Percentiles rank a stretch among this genome's conserved stretches.
phyloP scores from a whole-genome alignment of 2,888 invertebrate species.

The Galerucella calmariensis region DNA sequence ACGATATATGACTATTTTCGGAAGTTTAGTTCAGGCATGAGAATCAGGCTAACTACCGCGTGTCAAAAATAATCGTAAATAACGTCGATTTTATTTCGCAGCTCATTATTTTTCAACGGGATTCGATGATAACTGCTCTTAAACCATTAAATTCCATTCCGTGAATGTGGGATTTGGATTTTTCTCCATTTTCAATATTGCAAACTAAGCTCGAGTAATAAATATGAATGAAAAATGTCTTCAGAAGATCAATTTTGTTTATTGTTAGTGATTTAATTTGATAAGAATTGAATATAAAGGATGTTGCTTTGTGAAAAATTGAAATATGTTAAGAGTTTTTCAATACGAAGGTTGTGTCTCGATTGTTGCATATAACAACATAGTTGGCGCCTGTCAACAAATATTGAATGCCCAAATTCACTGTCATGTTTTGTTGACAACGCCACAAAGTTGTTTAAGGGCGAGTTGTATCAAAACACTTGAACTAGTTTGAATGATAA shows the following conservation, averaged over 20 bases:
- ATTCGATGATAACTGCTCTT: constrained; percentile 30
- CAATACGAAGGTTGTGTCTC: too few relatives aligned
- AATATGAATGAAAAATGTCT: neutral
- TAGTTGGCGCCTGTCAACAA: too few relatives aligned
- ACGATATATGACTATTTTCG: constrained; percentile 43
- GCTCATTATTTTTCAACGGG: constrained; percentile 30
- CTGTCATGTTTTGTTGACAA: too few relatives aligned
- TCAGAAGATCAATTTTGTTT: neutral
- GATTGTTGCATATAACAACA: too few relatives aligned
- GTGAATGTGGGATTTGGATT: constrained; percentile 2
- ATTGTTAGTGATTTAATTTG: neutral
- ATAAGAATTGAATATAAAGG: too few relatives aligned
- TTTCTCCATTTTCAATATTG: neutral
- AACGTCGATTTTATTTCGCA: constrained; percentile 33
- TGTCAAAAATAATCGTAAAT: constrained; percentile 33
- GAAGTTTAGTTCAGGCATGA: constrained; percentile 38
- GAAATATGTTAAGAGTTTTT: too few relatives aligned
- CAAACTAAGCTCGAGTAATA: neutral
- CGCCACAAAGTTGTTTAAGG: too few relatives aligned
- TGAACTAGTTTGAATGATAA: too few relatives aligned
- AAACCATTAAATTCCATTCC: constrained; percentile 17
- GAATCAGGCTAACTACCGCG: constrained; percentile 36
- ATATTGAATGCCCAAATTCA: too few relatives aligned
- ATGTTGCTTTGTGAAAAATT: too few relatives aligned
- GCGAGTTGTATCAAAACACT: too few relatives aligned